Evolutionary conservation across 2,888 invertebrate species (phyloP).

Genomic region (Acleris sparsana): DNA sequence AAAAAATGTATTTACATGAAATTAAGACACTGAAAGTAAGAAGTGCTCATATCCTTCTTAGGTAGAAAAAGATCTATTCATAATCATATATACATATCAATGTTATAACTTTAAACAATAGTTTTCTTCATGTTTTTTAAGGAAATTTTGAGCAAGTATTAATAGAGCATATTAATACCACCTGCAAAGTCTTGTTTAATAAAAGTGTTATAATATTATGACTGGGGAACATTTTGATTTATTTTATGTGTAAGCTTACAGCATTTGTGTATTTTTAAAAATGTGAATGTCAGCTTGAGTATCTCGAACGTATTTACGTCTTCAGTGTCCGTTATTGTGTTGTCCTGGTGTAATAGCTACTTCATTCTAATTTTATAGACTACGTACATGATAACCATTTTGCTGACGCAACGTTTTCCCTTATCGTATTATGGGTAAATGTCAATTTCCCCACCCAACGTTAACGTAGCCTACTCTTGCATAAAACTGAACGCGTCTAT

Average conservation of each 20-base stretch:
- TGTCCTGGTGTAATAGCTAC: constrained; percentile 7
- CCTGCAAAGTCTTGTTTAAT: neutral
- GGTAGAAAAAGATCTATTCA: no score
- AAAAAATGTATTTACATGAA: no score
- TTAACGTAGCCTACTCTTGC: constrained; percentile 6
- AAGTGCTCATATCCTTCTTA: no score
- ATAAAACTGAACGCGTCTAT: constrained; percentile 17
- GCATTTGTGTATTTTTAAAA: constrained; percentile 17
- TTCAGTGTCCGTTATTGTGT: constrained; percentile 1
- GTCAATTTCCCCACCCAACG: constrained; percentile 2
- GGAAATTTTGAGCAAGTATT: no score
- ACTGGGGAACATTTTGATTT: constrained; percentile 26
- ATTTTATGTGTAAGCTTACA: constrained; percentile 13
- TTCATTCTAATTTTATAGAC: constrained; percentile 11
- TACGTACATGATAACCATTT: constrained; percentile 2
- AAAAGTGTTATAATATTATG: constrained; percentile 1
- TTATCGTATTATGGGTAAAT: constrained; percentile 8
- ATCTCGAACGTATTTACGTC: constrained; percentile 8
- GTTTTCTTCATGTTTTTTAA: no score
- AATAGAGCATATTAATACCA: no score
- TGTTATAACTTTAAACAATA: no score
- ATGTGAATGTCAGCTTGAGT: constrained; percentile 7
- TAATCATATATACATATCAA: no score
- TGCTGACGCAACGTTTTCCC: constrained; percentile 12
- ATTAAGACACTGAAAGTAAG: no score